Percentiles rank a stretch among this genome's conserved stretches.
phyloP scores from a whole-genome alignment of 2,888 invertebrate genomes.

The Encarsia formosa region DNA sequence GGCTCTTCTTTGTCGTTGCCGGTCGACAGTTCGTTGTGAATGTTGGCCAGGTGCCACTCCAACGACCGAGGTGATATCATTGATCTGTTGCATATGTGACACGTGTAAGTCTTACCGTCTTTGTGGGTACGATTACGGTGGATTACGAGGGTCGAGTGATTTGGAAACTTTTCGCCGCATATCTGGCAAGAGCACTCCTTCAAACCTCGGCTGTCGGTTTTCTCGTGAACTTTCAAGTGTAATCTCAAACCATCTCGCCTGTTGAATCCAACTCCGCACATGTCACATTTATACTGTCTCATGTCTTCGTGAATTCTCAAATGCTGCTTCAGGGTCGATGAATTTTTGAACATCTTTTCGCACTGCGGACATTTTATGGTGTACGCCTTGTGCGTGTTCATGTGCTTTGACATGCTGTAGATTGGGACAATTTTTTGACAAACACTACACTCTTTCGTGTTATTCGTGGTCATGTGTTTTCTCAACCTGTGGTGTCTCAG shows the following conservation, averaged over 20 bases:
- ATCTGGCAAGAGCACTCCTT: slow-evolving; percentile 49
- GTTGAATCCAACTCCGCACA: slow-evolving; percentile 48
- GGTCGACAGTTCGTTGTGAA: slow-evolving; percentile 43
- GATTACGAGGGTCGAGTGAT: slow-evolving; percentile 48
- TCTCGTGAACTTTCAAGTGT: slow-evolving; percentile 48
- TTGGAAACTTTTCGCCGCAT: slow-evolving; percentile 48
- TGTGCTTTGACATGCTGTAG: slow-evolving; percentile 49
- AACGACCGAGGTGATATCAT: slow-evolving; percentile 47
- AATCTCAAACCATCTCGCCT: slow-evolving; percentile 45
- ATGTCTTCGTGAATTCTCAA: slow-evolving; percentile 49
- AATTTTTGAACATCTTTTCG: slow-evolving; percentile 50
- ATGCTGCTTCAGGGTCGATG: slow-evolving; percentile 48
- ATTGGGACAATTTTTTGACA: slow-evolving; percentile 47
- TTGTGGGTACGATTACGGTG: slow-evolving; percentile 48
- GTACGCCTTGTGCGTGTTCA: slow-evolving; percentile 49
- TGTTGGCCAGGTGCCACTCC: slow-evolving; percentile 48
- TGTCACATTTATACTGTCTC: slow-evolving; percentile 46
- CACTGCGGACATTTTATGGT: slow-evolving; percentile 48
- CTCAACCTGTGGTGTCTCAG: slow-evolving; percentile 46
- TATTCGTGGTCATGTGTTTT: slow-evolving; percentile 46
- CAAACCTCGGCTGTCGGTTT: slow-evolving; percentile 44
- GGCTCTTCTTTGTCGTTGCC: slow-evolving; percentile 34
- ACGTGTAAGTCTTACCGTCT: slow-evolving; percentile 46
- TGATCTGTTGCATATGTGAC: slow-evolving; percentile 47
- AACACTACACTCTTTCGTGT: slow-evolving; percentile 45